Percentiles rank a stretch among this genome's conserved stretches.
phyloP scores from a whole-genome alignment of 2,113 vertebrate genomes.

The Amphilophus citrinellus region DNA sequence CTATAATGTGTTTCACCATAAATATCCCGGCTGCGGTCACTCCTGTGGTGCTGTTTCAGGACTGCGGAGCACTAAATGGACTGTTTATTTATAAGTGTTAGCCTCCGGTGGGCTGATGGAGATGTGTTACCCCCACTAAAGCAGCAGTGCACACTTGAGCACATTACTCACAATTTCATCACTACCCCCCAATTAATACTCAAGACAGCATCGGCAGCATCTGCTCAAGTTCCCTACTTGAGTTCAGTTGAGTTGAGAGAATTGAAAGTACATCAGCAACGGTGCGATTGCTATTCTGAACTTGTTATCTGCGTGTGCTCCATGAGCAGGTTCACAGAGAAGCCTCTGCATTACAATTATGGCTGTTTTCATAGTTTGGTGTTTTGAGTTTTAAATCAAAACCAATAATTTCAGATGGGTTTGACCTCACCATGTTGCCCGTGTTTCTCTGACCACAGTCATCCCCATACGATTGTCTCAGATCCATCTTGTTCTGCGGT shows the following conservation, averaged over 20 bases:
- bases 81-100: conserved; percentile 61
- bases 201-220: conserved; percentile 48
- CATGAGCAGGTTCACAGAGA: conserved; percentile 33
- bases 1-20: conserved; percentile 43
- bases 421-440: conserved; percentile 25
- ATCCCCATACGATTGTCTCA: conserved; percentile 59
- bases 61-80: conserved; percentile 45
- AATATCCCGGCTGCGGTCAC: conserved; percentile 62
- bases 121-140: neutral
- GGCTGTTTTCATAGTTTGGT: conserved; percentile 6
- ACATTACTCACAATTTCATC: conserved; percentile 70
- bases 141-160: conserved; percentile 23
- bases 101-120: conserved; percentile 31
- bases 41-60: conserved; percentile 56
- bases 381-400: conserved; percentile 15
- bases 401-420: conserved; percentile 15
- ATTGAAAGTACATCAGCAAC: conserved; percentile 26
- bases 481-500: conserved; percentile 78
- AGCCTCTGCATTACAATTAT: conserved; percentile 19
- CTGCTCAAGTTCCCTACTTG: conserved; percentile 38
- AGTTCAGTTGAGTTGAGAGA: conserved; percentile 26
- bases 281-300: conserved; percentile 32
- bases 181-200: conserved; percentile 59
- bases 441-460: conserved; percentile 40
- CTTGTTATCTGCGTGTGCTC: neutral